phyloP scores from a whole-genome alignment of 2,888 invertebrate species.

The Prosapia bicincta region DNA sequence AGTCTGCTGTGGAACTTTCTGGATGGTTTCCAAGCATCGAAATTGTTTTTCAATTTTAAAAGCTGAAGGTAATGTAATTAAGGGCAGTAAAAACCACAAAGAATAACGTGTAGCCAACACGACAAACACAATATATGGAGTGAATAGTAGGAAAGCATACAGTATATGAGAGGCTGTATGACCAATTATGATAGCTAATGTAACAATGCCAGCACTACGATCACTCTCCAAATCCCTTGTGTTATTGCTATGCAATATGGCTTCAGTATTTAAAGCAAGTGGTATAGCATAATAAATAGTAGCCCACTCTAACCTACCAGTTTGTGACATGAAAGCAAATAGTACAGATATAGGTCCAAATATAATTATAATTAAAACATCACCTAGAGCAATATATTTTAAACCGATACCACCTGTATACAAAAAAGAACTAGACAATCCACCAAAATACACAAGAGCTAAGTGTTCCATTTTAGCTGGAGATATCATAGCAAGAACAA shows the following conservation, averaged over 20 bases:
- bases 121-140: slow-evolving; percentile 86
- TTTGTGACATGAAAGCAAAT: slow-evolving; percentile 90
- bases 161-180: slow-evolving; percentile 86
- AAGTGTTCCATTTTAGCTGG: slow-evolving; percentile 93
- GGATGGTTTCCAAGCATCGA: slow-evolving; percentile 71
- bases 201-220: slow-evolving; percentile 86
- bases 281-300: slow-evolving; percentile 93
- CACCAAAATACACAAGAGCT: slow-evolving; percentile 92
- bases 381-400: slow-evolving; percentile 93
- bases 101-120: slow-evolving; percentile 82
- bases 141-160: slow-evolving; percentile 84
- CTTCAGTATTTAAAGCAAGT: slow-evolving; percentile 89
- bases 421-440: slow-evolving; percentile 90
- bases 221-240: slow-evolving; percentile 89
- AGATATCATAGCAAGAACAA: slow-evolving; percentile 70
- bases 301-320: slow-evolving; percentile 85
- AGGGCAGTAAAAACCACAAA: slow-evolving; percentile 82
- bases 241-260: slow-evolving; percentile 93
- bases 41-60: slow-evolving; percentile 89
- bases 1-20: slow-evolving; percentile 80
- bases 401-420: slow-evolving; percentile 95
- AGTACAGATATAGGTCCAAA: slow-evolving; percentile 93
- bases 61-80: slow-evolving; percentile 82
- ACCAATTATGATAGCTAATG: slow-evolving; percentile 90
- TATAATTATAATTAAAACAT: slow-evolving; percentile 84